Percentiles rank a stretch among this genome's conserved stretches.
Evolutionary conservation across 2,888 invertebrate genomes (phyloP).

Genomic region (Agonopterix arenella): DNA sequence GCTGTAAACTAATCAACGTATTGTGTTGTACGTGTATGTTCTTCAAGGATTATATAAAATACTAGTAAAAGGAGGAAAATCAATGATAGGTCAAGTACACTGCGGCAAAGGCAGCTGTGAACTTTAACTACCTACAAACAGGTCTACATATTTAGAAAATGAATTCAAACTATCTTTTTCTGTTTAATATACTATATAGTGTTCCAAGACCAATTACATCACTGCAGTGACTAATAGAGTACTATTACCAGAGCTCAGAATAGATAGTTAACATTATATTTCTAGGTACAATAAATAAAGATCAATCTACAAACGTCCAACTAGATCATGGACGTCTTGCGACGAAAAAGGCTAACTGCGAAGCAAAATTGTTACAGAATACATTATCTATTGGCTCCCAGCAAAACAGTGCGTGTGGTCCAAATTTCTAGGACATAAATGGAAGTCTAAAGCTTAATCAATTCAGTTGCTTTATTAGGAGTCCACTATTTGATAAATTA

Average conservation of each 20-base stretch:
- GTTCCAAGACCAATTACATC: too few relatives aligned
- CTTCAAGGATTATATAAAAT: too few relatives aligned
- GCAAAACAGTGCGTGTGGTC: conserved; percentile 30
- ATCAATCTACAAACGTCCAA: not conserved
- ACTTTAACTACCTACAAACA: too few relatives aligned
- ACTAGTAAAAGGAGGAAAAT: too few relatives aligned
- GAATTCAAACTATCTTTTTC: too few relatives aligned
- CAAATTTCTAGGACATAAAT: conserved; percentile 29
- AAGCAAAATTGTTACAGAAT: conserved; percentile 20
- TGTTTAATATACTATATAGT: too few relatives aligned
- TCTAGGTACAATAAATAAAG: not conserved
- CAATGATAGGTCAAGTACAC: too few relatives aligned
- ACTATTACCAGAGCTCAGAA: not conserved
- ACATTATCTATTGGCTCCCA: conserved; percentile 5
- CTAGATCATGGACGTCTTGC: conserved; percentile 15
- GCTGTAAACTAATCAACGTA: too few relatives aligned
- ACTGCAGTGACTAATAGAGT: too few relatives aligned
- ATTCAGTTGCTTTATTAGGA: conserved; percentile 7
- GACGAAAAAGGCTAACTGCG: conserved; percentile 18
- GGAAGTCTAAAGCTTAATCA: conserved; percentile 16
- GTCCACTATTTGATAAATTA: conserved; percentile 7
- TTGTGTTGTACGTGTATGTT: too few relatives aligned
- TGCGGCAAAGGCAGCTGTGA: too few relatives aligned
- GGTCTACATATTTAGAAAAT: too few relatives aligned
- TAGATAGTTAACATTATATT: not conserved